These are phyloP conservation scores for Epizoanthus illoricatus DNA, from an alignment of 92 coral and sea anemone genomes.

Conservation along the genomic window DNA sequence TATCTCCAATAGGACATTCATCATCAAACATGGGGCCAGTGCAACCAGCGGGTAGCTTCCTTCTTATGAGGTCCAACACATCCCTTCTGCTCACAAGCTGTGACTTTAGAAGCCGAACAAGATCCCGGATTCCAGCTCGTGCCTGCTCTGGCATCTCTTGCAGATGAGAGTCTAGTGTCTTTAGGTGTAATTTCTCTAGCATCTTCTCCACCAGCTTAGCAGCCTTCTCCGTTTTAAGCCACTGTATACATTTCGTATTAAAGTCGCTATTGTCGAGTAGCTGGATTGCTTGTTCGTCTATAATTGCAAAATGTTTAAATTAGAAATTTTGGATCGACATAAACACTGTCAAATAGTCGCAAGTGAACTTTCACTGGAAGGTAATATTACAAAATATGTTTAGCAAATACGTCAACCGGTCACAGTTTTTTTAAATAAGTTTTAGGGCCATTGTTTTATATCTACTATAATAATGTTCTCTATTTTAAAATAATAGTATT, in stretches of 20 bases:
- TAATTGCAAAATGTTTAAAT: too few relatives aligned
- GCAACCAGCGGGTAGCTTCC: constrained; percentile 9
- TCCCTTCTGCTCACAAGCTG: background rate
- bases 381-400: too few relatives aligned
- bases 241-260: background rate
- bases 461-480: too few relatives aligned
- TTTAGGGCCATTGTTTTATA: too few relatives aligned
- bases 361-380: too few relatives aligned
- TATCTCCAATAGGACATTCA: background rate
- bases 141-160: background rate
- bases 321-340: too few relatives aligned
- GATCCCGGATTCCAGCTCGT: background rate
- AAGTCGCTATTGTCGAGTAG: too few relatives aligned
- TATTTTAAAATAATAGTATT: too few relatives aligned
- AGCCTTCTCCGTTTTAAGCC: background rate
- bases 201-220: background rate
- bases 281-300: too few relatives aligned
- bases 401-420: too few relatives aligned
- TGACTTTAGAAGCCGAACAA: constrained; percentile 8
- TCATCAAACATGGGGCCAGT: constrained; percentile 11
- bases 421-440: too few relatives aligned
- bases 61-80: background rate
- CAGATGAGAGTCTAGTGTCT: background rate
- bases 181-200: background rate
- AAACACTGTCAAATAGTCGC: too few relatives aligned